phyloP scores from a whole-genome alignment of 2,113 vertebrate genomes.

The Poeciliopsis occidentalis region DNA sequence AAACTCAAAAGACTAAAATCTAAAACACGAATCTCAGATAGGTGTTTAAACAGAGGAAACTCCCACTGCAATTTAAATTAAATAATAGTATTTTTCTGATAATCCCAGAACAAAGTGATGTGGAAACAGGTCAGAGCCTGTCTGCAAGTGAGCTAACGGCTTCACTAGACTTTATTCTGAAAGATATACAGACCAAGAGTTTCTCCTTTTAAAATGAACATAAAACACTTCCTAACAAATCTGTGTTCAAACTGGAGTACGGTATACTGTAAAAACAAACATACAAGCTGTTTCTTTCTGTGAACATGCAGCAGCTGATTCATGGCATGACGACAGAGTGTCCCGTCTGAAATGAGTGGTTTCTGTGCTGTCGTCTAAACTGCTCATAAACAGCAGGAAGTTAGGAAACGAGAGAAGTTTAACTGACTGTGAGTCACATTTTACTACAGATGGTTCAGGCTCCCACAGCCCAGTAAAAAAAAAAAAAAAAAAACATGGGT shows the following conservation, averaged over 20 bases:
- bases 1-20: neutral
- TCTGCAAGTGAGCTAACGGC: neutral
- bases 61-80: too few species aligned
- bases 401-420: constrained; percentile 10
- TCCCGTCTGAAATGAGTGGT: neutral
- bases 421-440: constrained; percentile 20
- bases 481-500: too few species aligned
- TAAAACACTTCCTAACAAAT: neutral
- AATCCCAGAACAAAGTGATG: neutral
- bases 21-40: neutral
- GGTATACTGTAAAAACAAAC: neutral
- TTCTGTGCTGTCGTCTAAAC: neutral
- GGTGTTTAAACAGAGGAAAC: neutral
- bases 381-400: constrained; percentile 31
- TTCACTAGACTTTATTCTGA: neutral
- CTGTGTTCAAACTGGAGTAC: neutral
- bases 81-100: neutral
- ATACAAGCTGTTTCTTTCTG: neutral
- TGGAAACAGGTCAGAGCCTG: constrained; percentile 10
- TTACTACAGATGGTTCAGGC: constrained; percentile 13
- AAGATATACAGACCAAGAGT: neutral
- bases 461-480: neutral
- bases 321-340: neutral
- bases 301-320: constrained; percentile 14
- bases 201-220: neutral